Conservation (phyloP, 2,113 vertebrate species). For the Andinoacara biseriatus region DNA sequence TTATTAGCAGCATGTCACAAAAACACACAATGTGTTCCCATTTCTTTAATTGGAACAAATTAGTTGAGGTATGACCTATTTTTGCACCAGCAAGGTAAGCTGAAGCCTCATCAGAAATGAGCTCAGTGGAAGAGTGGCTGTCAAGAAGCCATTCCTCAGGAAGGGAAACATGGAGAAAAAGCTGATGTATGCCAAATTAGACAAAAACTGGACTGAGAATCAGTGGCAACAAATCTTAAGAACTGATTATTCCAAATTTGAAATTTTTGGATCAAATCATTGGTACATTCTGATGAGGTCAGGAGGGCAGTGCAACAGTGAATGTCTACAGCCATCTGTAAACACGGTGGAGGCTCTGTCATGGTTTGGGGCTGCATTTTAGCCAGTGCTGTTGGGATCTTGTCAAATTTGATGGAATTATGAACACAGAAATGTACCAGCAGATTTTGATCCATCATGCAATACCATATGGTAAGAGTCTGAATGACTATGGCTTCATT, state of each 20-base stretch:
- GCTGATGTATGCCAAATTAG: not conserved
- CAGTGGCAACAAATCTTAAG: not conserved
- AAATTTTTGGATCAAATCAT: not conserved
- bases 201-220: not conserved
- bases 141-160: too few relatives aligned
- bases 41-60: too few relatives aligned
- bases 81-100: too few relatives aligned
- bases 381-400: not conserved
- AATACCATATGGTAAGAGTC: not conserved
- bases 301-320: not conserved
- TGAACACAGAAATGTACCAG: not conserved
- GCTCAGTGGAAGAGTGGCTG: too few relatives aligned
- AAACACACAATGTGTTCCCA: too few relatives aligned
- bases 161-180: not conserved
- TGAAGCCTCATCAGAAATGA: too few relatives aligned
- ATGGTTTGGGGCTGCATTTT: not conserved
- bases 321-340: accelerated
- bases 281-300: not conserved
- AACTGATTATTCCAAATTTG: not conserved
- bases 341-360: not conserved
- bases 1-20: too few relatives aligned
- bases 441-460: not conserved
- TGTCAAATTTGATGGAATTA: not conserved
- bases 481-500: not conserved
- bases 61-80: too few relatives aligned